Conservation (phyloP, 2,888 invertebrate genomes). For the Cyclophora punctaria region DNA sequence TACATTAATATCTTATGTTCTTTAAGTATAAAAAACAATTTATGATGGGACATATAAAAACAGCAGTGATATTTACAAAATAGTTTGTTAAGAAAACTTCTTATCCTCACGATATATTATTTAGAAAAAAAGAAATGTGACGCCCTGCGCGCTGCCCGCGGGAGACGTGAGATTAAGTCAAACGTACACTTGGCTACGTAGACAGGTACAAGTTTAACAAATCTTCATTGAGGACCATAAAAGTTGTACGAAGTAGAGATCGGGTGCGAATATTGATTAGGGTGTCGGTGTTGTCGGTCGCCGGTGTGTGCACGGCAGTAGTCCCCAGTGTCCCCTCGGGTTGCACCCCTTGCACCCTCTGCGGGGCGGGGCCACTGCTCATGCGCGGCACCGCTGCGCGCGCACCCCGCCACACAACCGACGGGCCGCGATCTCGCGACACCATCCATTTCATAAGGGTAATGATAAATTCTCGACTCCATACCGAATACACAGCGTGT, state of each 20-base stretch:
- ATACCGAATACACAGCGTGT: neutral
- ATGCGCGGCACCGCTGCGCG: slow-evolving; percentile 19
- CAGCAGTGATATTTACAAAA: no score
- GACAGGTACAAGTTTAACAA: slow-evolving; percentile 13
- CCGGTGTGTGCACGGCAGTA: slow-evolving; percentile 36
- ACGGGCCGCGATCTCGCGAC: slow-evolving; percentile 15
- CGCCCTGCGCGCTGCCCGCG: no score
- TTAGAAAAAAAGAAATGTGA: no score
- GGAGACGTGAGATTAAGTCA: no score
- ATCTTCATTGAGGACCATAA: slow-evolving; percentile 43
- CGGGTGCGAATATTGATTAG: slow-evolving; percentile 64
- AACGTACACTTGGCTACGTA: no score
- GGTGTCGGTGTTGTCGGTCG: slow-evolving; percentile 29
- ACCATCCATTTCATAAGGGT: slow-evolving; percentile 2
- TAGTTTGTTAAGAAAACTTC: no score
- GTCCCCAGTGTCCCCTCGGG: slow-evolving; percentile 11
- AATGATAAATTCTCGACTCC: slow-evolving; percentile 1
- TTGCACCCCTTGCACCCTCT: slow-evolving; percentile 9
- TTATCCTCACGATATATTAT: no score
- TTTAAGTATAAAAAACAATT: no score
- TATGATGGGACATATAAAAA: no score
- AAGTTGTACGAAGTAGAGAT: slow-evolving; percentile 48
- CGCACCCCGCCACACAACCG: slow-evolving; percentile 15
- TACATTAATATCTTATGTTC: no score
- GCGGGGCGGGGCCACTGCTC: slow-evolving; percentile 22